Conservation (phyloP, 1,140 invertebrate genomes). For the Drosophila orena region DNA sequence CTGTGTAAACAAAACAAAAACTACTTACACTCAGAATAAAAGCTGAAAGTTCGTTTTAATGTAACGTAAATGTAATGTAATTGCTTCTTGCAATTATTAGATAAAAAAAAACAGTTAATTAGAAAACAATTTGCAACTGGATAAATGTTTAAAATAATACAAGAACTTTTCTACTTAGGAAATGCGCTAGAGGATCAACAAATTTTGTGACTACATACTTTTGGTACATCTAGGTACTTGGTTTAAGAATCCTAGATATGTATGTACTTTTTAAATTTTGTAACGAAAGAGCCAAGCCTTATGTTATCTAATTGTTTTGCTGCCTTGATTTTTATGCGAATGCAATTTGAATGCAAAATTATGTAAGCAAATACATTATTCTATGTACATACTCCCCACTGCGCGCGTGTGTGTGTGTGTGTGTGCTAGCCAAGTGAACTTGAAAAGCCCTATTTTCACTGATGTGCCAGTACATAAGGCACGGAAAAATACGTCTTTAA, state of each 20-base stretch:
- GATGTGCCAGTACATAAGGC: conserved; percentile 52
- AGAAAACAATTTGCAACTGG: no score
- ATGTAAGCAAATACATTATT: conserved; percentile 8
- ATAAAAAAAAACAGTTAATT: no score
- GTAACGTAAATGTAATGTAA: no score
- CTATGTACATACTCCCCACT: conserved; percentile 4
- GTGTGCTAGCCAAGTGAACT: conserved; percentile 47
- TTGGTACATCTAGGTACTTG: neutral
- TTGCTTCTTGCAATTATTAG: no score
- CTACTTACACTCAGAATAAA: neutral
- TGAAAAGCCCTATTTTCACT: conserved; percentile 77
- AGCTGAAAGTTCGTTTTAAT: no score
- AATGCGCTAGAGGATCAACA: no score
- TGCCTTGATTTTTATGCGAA: neutral
- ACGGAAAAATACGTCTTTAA: conserved; percentile 26
- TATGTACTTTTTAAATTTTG: neutral
- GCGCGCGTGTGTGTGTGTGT: conserved; percentile 9
- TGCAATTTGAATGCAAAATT: neutral
- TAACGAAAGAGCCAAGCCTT: neutral
- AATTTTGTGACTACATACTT: neutral
- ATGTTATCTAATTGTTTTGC: neutral
- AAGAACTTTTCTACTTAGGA: no score
- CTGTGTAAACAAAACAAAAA: conserved; percentile 10
- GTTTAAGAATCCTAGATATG: neutral
- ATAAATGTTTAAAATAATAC: no score